A percentile compares a stretch with the other conserved stretches of the same genome.
Conservation (phyloP, 2,888 invertebrate species). For the Altica lythri region DNA sequence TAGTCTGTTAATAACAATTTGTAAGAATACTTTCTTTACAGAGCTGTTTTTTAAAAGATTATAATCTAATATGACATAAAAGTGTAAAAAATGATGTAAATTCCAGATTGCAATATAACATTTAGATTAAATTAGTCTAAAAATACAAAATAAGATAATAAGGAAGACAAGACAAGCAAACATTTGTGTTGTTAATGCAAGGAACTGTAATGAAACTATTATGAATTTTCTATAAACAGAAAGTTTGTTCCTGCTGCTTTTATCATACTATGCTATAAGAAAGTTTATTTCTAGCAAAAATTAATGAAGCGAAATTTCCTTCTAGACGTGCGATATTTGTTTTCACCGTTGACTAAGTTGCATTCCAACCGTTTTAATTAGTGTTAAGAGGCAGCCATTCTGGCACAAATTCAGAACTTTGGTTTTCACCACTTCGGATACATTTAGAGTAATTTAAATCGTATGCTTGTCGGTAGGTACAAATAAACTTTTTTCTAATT, state of each 20-base stretch:
- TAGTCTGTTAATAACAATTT: too few species aligned
- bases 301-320: constrained; percentile 27
- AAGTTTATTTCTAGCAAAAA: constrained; percentile 22
- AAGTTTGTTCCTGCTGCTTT: background rate
- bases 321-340: constrained; percentile 16
- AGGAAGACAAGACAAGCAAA: background rate
- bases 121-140: constrained; percentile 8
- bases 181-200: background rate
- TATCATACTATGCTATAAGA: constrained; percentile 4
- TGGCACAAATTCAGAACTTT: constrained; percentile 7
- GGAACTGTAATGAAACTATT: background rate
- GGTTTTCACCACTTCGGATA: constrained; percentile 5
- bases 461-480: too few species aligned
- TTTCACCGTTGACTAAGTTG: constrained; percentile 12
- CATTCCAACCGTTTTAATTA: constrained; percentile 15
- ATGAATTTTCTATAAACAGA: background rate
- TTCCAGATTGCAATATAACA: too few species aligned
- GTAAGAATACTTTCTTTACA: too few species aligned
- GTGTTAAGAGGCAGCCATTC: background rate
- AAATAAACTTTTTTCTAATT: too few species aligned
- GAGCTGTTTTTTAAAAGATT: too few species aligned
- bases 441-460: constrained; percentile 3
- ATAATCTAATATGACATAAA: too few species aligned
- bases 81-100: too few species aligned
- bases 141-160: background rate